Base-by-base conservation (phyloP, 1,140 invertebrate species). In the Acyrthosiphon pisum region DNA sequence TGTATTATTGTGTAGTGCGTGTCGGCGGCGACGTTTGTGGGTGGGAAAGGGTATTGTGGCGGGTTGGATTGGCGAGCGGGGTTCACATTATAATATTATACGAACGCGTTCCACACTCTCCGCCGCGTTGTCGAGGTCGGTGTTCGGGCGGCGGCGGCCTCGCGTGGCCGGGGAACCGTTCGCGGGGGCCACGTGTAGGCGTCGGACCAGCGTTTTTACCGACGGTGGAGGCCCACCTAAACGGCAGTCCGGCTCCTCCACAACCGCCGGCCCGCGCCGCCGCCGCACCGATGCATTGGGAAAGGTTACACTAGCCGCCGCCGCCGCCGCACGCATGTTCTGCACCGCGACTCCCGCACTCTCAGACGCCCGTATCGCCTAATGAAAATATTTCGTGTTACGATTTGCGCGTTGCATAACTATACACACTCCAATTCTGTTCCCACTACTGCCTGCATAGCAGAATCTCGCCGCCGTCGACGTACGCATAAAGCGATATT, bases 61-160 rank as follows among this genome's bases (percentile, higher is more conserved):
- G 44, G 44, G 87, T n/a, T 46, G 93, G 22, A 93, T 50, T 53
- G 37, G 91, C n/a, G 93, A 53, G 93, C 50, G 83, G 48, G 91
- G 81, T n/a, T 37, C 35, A 87, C 46, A 88, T 44, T 88, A 88
- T 90, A 8, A n/a, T 90, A 44, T 41, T 60, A 68, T 86, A 84
- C 83, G 26, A 30, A 41, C 50, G 60, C 53, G 83, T 91, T 87
- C 83, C 93, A 89, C 94, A 94, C 94, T 94, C 94, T 84, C 87
- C 68, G 94, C 18, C 46, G 44, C 50, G 93, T 94, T 94, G 94
- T 81, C 93, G 94, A 94, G 94, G 94, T 94, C 94, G 94, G 94
- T 93, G 94, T 92, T 94, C 94, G 94, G 76, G 7, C 60, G 89
- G 87, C 90, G 68, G 93, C 53, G 41, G 88, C 87, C 41, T 46